These are phyloP conservation scores for Sminthurinus signatus DNA, from an alignment of 1,140 invertebrate species.

Conservation along the genomic window DNA sequence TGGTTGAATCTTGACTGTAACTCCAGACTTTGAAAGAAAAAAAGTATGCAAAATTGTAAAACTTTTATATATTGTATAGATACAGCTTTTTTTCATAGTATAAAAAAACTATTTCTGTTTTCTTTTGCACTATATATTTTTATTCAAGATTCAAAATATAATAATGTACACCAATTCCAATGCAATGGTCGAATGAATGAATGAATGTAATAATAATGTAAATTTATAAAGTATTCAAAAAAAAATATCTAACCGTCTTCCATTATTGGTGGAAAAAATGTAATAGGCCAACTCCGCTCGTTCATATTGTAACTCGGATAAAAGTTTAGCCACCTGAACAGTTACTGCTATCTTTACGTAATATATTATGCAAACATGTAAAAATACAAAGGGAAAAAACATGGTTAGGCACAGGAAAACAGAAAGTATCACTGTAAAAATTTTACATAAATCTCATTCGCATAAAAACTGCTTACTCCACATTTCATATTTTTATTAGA, in stretches of 20 bases:
- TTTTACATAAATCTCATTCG: not conserved
- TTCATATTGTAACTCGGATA: constrained; percentile 46
- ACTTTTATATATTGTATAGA: no score
- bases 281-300: constrained; percentile 43
- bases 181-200: no score
- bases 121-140: no score
- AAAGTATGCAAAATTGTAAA: no score
- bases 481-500: not conserved
- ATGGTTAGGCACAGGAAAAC: not conserved
- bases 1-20: not conserved
- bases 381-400: not conserved
- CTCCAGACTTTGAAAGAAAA: no score
- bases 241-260: constrained; percentile 33
- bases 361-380: not conserved
- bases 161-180: no score
- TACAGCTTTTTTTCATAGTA: no score
- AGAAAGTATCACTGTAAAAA: not conserved
- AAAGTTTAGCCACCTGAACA: constrained; percentile 44
- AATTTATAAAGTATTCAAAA: no score
- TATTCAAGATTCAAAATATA: no score
- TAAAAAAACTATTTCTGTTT: no score
- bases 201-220: no score
- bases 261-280: constrained; percentile 39
- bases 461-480: not conserved
- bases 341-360: constrained; percentile 44